phyloP scores from a whole-genome alignment of 2,888 invertebrate species.

The Plebejus argus region DNA sequence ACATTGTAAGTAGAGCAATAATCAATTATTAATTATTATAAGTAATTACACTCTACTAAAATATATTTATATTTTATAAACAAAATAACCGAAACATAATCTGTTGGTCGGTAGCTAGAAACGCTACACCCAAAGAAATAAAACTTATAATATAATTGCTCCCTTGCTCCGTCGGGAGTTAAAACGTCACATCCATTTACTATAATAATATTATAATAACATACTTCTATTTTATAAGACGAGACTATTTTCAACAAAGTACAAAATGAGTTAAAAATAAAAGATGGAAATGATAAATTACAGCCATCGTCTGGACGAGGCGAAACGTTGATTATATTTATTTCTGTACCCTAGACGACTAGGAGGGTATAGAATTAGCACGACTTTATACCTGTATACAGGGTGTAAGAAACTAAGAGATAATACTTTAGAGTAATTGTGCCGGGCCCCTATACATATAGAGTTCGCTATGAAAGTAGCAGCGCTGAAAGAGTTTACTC shows the following conservation, averaged over 20 bases:
- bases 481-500: too few species aligned
- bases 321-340: slow-evolving; percentile 19
- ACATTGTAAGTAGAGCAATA: too few species aligned
- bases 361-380: background rate
- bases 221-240: background rate
- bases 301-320: background rate
- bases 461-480: too few species aligned
- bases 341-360: background rate
- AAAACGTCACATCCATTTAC: background rate
- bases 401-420: background rate
- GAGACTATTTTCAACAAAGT: slow-evolving; percentile 11
- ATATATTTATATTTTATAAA: too few species aligned
- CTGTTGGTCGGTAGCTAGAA: background rate
- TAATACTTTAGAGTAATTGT: background rate
- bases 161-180: background rate
- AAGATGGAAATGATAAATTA: slow-evolving; percentile 6
- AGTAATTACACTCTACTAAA: too few species aligned
- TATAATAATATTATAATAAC: background rate
- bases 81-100: too few species aligned
- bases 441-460: too few species aligned
- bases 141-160: too few species aligned
- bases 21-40: too few species aligned
- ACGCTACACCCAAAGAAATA: background rate
- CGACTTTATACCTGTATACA: background rate
- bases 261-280: slow-evolving; percentile 15